Conservation (phyloP, 2,888 invertebrate species). For the Gerris lacustris region DNA sequence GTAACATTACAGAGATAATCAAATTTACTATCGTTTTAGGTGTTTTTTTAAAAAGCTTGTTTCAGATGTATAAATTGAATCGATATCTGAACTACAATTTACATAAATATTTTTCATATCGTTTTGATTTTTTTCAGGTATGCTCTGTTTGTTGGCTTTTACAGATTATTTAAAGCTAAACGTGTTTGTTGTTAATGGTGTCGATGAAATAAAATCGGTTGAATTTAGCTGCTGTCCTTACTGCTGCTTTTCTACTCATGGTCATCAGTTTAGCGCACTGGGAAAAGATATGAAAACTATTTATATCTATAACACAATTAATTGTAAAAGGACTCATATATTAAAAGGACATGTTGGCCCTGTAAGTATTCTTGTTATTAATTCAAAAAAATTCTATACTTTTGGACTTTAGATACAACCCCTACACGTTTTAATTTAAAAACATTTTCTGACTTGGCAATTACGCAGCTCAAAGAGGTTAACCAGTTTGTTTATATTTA, state of each 20-base stretch:
- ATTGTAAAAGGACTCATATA: slow-evolving; percentile 59
- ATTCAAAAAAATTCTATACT: not conserved
- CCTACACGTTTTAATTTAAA: too few relatives aligned
- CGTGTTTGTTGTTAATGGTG: slow-evolving; percentile 64
- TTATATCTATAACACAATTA: slow-evolving; percentile 69
- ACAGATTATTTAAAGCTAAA: slow-evolving; percentile 64
- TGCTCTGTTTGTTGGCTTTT: slow-evolving; percentile 79
- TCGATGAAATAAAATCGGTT: slow-evolving; percentile 66
- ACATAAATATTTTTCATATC: too few relatives aligned
- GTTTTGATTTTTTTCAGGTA: slow-evolving; percentile 40
- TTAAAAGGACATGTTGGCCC: slow-evolving; percentile 70
- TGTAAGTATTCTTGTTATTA: slow-evolving; percentile 36
- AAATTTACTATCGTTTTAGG: too few relatives aligned
- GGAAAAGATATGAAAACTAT: slow-evolving; percentile 61
- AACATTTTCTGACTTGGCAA: too few relatives aligned
- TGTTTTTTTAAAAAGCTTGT: too few relatives aligned
- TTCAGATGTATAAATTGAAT: too few relatives aligned
- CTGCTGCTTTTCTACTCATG: slow-evolving; percentile 69
- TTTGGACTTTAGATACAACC: not conserved
- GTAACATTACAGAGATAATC: too few relatives aligned
- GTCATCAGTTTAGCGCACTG: slow-evolving; percentile 81
- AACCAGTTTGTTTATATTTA: too few relatives aligned
- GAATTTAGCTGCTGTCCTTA: slow-evolving; percentile 62
- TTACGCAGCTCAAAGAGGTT: too few relatives aligned
- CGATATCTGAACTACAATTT: too few relatives aligned